These are phyloP conservation scores for Dendrocincla tyrannina DNA, from an alignment of 2,797 vertebrate genomes.

Conservation along the genomic window DNA sequence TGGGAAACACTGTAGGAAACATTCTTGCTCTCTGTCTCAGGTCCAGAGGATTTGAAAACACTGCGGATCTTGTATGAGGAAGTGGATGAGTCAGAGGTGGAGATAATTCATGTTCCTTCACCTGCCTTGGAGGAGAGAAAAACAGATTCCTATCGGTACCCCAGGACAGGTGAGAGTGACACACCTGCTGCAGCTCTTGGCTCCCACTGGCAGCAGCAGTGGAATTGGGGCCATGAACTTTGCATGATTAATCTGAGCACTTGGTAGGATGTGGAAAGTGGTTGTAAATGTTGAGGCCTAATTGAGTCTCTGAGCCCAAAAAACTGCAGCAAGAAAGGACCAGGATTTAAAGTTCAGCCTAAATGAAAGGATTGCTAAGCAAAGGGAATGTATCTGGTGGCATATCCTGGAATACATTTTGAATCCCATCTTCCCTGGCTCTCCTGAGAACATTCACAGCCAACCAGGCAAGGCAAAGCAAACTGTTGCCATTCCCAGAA, in stretches of 20 bases:
- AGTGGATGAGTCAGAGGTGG: slow-evolving; percentile 95
- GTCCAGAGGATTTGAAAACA: slow-evolving; percentile 83
- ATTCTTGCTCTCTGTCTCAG: slow-evolving; percentile 58
- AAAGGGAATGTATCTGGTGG: background rate
- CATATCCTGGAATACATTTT: background rate
- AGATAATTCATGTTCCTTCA: slow-evolving; percentile 95
- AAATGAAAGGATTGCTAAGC: background rate
- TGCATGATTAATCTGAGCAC: background rate
- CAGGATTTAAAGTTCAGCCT: background rate
- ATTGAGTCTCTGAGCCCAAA: background rate
- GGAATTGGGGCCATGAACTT: background rate
- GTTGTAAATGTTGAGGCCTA: background rate
- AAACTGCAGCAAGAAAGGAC: background rate
- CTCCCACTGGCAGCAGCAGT: background rate
- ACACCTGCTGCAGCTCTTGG: background rate
- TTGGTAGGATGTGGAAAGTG: background rate
- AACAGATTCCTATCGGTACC: slow-evolving; percentile 95
- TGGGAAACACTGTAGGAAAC: background rate
- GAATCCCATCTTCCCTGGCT: background rate
- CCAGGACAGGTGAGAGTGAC: slow-evolving; percentile 87
- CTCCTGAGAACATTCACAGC: background rate
- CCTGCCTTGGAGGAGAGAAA: slow-evolving; percentile 95
- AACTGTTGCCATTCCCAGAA: background rate
- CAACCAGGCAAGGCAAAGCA: background rate
- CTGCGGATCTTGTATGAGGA: slow-evolving; percentile 93